Evolutionary conservation across 2,888 invertebrate genomes (phyloP), one percentile per base, ranked within the genome.

Genomic region (Subacronicta megacephala): DNA sequence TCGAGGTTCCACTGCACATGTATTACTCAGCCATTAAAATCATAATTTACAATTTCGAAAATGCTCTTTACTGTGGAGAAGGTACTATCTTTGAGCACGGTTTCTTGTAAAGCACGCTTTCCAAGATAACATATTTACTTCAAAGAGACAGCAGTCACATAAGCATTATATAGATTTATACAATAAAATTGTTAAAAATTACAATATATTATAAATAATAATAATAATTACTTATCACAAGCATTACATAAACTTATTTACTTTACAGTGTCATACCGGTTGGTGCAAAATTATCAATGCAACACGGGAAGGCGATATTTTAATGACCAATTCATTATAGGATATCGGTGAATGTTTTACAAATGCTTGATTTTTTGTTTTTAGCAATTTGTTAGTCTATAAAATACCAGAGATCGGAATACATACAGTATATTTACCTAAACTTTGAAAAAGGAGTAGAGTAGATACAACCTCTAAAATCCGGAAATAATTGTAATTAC

Each of bases 201-300:
- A 76, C 52, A 62, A 50, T 56, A n/a, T 45, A 47, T 45, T 69
- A 69, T 71, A 68, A 72, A 73, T 75, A 76, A 69, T 73, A 77
- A 67, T 69, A 69, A 23, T 23, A 69, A 67, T 67, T 71, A 4
- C 18, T 4, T 4, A 18, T 18, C 18, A 56, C 49, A 63, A 70
- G 68, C 62, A 36, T 59, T 71, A 66, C 66, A 64, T 31, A 60
- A 60, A 74, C 45, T 55, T 47, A 51, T 33, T 46, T 41, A 46
- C 41, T 55, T 52, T 47, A 60, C 57, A 37, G 36, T 51, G 38
- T 44, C 15, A n/a, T 35, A 45, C 43, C 38, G 53, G 38, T 62
- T 47, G 42, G 57, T 71, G 60, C 63, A 63, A 44, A 46, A 15
- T 59, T 51, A 61, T 54, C 33, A 42, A 52, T 47, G 44, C 43